phyloP scores from a whole-genome alignment of 2,888 invertebrate genomes.

The Lapara coniferarum region DNA sequence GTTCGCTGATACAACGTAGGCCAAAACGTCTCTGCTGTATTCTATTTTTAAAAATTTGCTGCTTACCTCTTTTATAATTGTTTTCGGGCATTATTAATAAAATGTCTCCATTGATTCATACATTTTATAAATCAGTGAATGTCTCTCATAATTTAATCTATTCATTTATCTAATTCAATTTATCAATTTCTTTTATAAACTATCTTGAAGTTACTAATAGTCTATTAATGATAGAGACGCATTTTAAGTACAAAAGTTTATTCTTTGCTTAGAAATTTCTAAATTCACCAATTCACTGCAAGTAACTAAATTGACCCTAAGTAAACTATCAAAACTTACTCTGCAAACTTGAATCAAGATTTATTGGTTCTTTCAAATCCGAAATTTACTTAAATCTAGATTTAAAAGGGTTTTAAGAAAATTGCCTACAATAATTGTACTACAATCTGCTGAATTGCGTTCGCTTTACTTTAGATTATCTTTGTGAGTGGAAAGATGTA shows the following conservation, averaged over 20 bases:
- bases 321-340: conserved; percentile 24
- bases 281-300: background rate
- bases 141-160: no score
- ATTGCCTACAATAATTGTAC: conserved; percentile 21
- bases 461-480: conserved; percentile 2
- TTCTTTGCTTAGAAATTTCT: background rate
- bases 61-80: no score
- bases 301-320: conserved; percentile 18
- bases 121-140: no score
- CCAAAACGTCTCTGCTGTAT: no score
- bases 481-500: conserved; percentile 6
- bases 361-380: conserved; percentile 24
- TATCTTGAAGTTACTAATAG: background rate
- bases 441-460: conserved; percentile 22
- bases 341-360: conserved; percentile 20
- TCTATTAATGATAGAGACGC: background rate
- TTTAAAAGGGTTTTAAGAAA: conserved; percentile 17
- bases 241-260: background rate
- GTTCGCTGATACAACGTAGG: no score
- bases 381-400: conserved; percentile 25
- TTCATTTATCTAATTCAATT: background rate
- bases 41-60: no score
- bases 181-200: background rate
- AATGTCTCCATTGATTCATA: no score
- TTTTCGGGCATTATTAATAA: no score